Evolutionary conservation across 2,888 invertebrate genomes (phyloP).

Genomic region (Prosapia bicincta): DNA sequence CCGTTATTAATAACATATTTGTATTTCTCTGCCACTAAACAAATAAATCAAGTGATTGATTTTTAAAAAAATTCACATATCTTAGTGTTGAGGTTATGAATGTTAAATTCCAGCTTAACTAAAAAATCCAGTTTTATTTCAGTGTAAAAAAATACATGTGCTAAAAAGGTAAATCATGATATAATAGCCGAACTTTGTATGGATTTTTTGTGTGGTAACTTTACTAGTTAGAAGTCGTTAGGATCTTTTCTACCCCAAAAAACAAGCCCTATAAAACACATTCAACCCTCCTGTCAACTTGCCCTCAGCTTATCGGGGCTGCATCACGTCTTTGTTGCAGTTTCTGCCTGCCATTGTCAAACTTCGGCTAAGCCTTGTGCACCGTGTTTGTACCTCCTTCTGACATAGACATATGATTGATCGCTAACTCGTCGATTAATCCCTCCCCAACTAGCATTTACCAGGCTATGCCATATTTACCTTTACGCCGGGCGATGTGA

Average conservation of each 20-base stretch:
- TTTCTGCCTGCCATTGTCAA: background rate
- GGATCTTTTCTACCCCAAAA: background rate
- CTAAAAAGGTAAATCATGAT: no score
- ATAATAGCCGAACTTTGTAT: no score
- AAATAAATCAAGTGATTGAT: no score
- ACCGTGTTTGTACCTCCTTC: background rate
- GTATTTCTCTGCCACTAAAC: no score
- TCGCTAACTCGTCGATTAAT: background rate
- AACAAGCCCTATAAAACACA: background rate
- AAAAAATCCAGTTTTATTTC: no score
- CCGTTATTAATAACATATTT: no score
- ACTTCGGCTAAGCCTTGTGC: background rate
- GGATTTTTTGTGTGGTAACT: no score
- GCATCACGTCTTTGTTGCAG: background rate
- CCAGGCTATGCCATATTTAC: background rate
- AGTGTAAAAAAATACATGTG: no score
- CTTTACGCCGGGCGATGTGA: no score
- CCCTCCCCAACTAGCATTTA: background rate
- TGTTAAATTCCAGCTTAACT: no score
- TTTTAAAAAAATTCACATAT: no score
- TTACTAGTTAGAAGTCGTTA: background rate
- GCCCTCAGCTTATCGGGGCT: background rate
- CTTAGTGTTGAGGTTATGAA: no score
- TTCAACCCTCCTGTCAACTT: background rate
- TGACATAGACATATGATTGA: background rate